phyloP scores from a whole-genome alignment of 2,113 vertebrate genomes.

The Cyphomyrus plagiostoma region DNA sequence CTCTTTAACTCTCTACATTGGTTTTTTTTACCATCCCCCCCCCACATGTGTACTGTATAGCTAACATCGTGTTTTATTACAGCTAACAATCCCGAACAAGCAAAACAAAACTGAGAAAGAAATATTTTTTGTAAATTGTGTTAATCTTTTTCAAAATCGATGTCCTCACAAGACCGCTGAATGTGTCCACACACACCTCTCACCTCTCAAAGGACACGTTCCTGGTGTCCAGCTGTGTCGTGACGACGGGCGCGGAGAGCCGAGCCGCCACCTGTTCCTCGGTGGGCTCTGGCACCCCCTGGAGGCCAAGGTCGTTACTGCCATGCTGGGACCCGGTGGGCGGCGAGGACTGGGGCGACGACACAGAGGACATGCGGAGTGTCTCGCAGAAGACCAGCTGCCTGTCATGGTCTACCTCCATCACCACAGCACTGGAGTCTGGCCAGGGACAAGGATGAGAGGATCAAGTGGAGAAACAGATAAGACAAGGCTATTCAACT shows the following conservation, averaged over 20 bases:
- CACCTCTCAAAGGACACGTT: constrained; percentile 97
- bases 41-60: neutral
- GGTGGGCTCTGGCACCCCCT: constrained; percentile 80
- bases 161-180: neutral
- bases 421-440: constrained; percentile 89
- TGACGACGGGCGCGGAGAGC: constrained; percentile 81
- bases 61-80: neutral
- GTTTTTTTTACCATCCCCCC: neutral
- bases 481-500: neutral
- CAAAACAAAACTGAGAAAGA: neutral
- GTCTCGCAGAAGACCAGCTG: constrained; percentile 88
- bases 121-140: neutral
- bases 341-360: constrained; percentile 59
- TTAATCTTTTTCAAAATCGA: neutral
- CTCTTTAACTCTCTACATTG: neutral
- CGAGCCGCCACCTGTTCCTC: constrained; percentile 91
- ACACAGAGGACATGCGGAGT: constrained; percentile 69
- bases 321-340: constrained; percentile 30
- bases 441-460: neutral
- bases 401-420: constrained; percentile 96
- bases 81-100: neutral
- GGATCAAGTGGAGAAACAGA: neutral
- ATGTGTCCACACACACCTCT: constrained; percentile 22
- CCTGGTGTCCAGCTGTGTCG: constrained; percentile 92
- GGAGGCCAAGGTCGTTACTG: constrained; percentile 64